Conservation (phyloP, 2,113 vertebrate genomes). For the Himantopus leucocephalus region DNA sequence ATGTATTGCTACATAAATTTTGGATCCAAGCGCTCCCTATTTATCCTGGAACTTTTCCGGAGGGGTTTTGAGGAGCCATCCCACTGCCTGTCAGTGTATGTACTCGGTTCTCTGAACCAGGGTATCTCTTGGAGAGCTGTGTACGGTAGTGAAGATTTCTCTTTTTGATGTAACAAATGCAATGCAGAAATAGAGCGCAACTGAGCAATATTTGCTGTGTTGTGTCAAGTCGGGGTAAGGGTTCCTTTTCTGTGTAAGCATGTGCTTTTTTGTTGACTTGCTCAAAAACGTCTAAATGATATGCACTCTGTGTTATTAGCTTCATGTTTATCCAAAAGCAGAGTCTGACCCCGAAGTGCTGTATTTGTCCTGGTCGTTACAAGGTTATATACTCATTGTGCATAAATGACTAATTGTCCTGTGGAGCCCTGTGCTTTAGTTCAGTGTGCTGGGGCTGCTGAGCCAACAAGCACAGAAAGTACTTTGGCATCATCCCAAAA, state of each 20-base stretch:
- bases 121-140: not conserved
- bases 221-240: not conserved
- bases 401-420: conserved; percentile 51
- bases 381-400: not conserved
- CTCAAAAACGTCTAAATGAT: not conserved
- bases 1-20: not conserved
- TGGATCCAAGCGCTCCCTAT: not conserved
- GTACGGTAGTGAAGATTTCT: not conserved
- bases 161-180: not conserved
- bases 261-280: not conserved
- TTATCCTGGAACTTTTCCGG: not conserved
- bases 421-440: not conserved
- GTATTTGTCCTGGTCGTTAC: not conserved
- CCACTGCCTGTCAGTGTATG: not conserved
- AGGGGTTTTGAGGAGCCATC: not conserved
- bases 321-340: not conserved
- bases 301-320: not conserved
- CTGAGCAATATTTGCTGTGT: not conserved
- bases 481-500: conserved; percentile 36
- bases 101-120: not conserved
- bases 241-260: not conserved
- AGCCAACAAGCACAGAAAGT: conserved; percentile 48
- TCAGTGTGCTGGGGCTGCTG: conserved; percentile 12
- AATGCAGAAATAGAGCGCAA: not conserved
- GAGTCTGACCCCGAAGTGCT: not conserved